Base-by-base conservation (phyloP, 2,888 invertebrate species). In the Seira sanloemensis region DNA sequence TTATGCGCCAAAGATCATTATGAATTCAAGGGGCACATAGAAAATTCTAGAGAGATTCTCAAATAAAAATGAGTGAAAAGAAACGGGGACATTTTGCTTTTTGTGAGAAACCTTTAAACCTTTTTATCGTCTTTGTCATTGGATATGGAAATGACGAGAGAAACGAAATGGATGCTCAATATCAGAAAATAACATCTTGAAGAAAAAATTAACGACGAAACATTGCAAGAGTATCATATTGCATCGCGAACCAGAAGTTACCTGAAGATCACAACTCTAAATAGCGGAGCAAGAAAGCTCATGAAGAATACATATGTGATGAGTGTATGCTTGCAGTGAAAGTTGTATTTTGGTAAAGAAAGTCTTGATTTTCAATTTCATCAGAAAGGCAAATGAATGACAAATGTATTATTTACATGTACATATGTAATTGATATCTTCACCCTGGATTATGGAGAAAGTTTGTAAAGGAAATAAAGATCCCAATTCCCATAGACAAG, bases 321-420 rank as follows among this genome's bases (percentile, higher is more conserved):
- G n/a, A n/a, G n/a, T n/a, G n/a, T n/a, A n/a, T n/a, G n/a, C n/a
- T n/a, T n/a, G n/a, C n/a, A n/a, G n/a, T n/a, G n/a, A n/a, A n/a
- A n/a, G n/a, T n/a, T n/a, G n/a, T n/a, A n/a, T n/a, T n/a, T n/a
- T n/a, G n/a, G n/a, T n/a, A n/a, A n/a, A n/a, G n/a, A n/a, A n/a
- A n/a, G n/a, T n/a, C n/a, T n/a, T n/a, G n/a, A n/a, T n/a, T n/a
- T n/a, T n/a, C n/a, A n/a, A n/a, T n/a, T n/a, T n/a, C n/a, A n/a
- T n/a, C n/a, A n/a, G n/a, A n/a, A n/a, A n/a, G n/a, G n/a, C n/a
- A n/a, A n/a, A n/a, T n/a, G n/a, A n/a, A n/a, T n/a, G n/a, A n/a
- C n/a, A n/a, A n/a, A n/a, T n/a, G 65, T 74, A 66, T 46, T 26
- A 75, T 75, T 75, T 75, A 65, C 76, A 76, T 76, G 37, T 37